Evolutionary conservation across 2,113 vertebrate genomes (phyloP), one percentile per base, ranked within the genome.

Genomic region (Hassar affinis): DNA sequence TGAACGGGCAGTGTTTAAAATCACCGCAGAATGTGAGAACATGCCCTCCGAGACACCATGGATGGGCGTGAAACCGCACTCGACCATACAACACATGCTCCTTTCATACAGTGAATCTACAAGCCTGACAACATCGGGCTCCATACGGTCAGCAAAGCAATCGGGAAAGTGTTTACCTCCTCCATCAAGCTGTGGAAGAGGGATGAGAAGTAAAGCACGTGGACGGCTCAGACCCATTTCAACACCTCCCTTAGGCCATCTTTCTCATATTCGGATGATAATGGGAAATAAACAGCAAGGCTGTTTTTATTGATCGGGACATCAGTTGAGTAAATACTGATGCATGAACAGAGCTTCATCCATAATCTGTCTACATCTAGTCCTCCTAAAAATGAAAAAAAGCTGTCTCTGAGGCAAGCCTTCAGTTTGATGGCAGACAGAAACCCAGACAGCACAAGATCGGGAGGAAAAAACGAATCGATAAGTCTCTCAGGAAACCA

Each of bases 1-100:
- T 77, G 80, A 35, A 85, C 30, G 45, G 45, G 80, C 71, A 71
- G 52, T 79, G 83, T 61, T 27, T 61, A 79, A 57, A 72, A 74
- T 61, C 52, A 20, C 45, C 56, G 74, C 51, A 77, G 51, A 69
- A 78, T 85, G 86, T 77, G 80, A 66, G 27, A 27, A 76, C 64
- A 54, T 47, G 47, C 68, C 72, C 75, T 79, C 49, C 2, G 83
- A 85, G 72, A 86, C 51, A 68, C 59, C 27, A 54, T 18, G 78
- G 84, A 86, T 69, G 78, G 71, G 47, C 12, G 2, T 81, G 45
- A 79, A 85, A 79, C 51, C 51, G 1, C 49, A 57, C 47, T 42
- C 22, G 47, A 22, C 14, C 49, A 35, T 18, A 76, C 69, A 59
- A 61, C 82, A 79, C 56, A 59, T 82, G 79, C 56, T 57, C 35